phyloP scores from a whole-genome alignment of 2,113 vertebrate genomes.

The Sebastes fasciatus region DNA sequence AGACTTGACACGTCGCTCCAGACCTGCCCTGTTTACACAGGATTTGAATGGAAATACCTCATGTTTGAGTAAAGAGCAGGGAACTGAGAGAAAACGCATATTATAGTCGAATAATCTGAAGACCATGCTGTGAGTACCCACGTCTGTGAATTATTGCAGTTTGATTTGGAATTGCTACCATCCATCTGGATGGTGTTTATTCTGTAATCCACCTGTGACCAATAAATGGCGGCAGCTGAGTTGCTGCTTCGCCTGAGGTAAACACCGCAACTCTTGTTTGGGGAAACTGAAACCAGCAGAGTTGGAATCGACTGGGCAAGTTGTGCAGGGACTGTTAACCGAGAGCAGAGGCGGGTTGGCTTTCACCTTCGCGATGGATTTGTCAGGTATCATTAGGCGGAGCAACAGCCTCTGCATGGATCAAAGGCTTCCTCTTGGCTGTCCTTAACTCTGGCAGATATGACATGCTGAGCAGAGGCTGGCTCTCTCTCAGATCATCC shows the following conservation, averaged over 20 bases:
- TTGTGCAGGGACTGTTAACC: slow-evolving; percentile 36
- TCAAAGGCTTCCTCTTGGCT: slow-evolving; percentile 76
- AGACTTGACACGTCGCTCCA: slow-evolving; percentile 38
- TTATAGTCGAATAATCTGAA: background rate
- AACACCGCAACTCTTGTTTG: slow-evolving; percentile 54
- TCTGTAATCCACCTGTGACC: slow-evolving; percentile 58
- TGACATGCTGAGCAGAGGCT: slow-evolving; percentile 38
- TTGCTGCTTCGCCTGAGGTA: slow-evolving; percentile 48
- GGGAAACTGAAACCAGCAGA: slow-evolving; percentile 50
- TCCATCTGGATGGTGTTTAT: slow-evolving; percentile 62
- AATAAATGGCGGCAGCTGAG: slow-evolving; percentile 44
- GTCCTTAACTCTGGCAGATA: slow-evolving; percentile 58
- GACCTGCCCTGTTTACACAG: slow-evolving; percentile 43
- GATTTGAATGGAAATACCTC: slow-evolving; percentile 1
- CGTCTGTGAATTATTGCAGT: slow-evolving; percentile 45
- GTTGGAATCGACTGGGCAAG: slow-evolving; percentile 31
- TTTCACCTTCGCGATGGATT: slow-evolving; percentile 44
- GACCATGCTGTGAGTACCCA: slow-evolving; percentile 17
- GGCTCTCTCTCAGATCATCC: slow-evolving; percentile 41
- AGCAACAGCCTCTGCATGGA: slow-evolving; percentile 58
- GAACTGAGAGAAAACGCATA: slow-evolving; percentile 10
- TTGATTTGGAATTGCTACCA: slow-evolving; percentile 41
- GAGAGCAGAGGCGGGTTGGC: slow-evolving; percentile 24
- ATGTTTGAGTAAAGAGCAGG: slow-evolving; percentile 12
- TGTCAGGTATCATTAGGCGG: slow-evolving; percentile 70